phyloP scores from a whole-genome alignment of 2,888 invertebrate species.

The Sesamia inferens region DNA sequence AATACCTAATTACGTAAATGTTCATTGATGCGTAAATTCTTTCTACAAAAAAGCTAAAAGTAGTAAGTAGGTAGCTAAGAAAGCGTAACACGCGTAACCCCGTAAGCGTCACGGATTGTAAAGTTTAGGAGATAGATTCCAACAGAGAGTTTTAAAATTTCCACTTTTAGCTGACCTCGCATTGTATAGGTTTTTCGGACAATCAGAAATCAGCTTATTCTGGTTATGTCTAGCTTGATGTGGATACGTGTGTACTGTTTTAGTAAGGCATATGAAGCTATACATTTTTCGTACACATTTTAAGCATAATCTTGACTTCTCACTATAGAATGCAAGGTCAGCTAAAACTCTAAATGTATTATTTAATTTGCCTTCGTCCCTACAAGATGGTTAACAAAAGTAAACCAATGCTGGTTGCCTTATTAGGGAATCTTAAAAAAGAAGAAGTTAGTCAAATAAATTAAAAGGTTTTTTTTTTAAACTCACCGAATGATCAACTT shows the following conservation, averaged over 20 bases:
- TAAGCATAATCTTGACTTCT: not conserved
- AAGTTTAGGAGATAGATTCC: no score
- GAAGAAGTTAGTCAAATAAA: not conserved
- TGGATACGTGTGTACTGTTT: not conserved
- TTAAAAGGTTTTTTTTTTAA: not conserved
- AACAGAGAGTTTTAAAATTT: no score
- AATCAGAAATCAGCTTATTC: no score
- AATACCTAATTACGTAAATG: conserved; percentile 3
- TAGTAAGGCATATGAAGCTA: not conserved
- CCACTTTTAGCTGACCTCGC: no score
- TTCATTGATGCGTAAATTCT: not conserved
- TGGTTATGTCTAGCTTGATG: no score
- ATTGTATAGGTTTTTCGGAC: no score
- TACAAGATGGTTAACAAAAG: not conserved
- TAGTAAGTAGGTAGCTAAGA: not conserved
- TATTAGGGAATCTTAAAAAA: not conserved
- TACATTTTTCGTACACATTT: not conserved
- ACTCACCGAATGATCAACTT: conserved; percentile 21
- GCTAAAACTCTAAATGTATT: not conserved
- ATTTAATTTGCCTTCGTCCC: not conserved
- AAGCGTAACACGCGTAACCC: no score
- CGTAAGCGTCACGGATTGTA: not conserved
- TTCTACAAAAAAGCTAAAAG: not conserved
- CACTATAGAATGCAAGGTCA: not conserved
- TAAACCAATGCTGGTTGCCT: not conserved